A percentile compares a stretch with the other conserved stretches of the same genome.
These are phyloP conservation scores for Lasioglossum lativentre DNA, from an alignment of 2,888 invertebrate species.

Conservation along the genomic window DNA sequence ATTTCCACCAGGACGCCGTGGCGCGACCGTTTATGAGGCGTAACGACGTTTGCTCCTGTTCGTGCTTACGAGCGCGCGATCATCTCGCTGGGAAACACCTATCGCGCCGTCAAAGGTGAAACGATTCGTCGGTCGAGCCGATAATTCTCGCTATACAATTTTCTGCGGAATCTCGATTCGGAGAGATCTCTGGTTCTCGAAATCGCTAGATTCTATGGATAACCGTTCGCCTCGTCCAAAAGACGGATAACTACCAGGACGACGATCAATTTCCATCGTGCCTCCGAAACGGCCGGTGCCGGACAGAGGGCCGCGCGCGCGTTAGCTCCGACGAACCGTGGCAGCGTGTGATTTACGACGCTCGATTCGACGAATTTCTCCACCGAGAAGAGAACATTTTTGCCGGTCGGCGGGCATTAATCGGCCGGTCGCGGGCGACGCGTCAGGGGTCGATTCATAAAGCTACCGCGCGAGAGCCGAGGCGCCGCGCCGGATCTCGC, in stretches of 20 bases:
- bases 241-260: background rate
- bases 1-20: background rate
- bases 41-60: background rate
- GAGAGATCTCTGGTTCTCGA: background rate
- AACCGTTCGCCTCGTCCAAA: background rate
- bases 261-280: conserved; percentile 28
- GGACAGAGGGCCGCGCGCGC: background rate
- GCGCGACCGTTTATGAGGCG: conserved; percentile 16
- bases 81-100: background rate
- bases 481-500: conserved; percentile 25
- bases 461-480: conserved; percentile 5
- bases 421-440: conserved; percentile 29
- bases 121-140: background rate
- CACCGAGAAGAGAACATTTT: background rate
- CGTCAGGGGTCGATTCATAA: conserved; percentile 29
- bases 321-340: conserved; percentile 6
- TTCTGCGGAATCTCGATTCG: background rate
- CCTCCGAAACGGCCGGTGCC: conserved; percentile 11
- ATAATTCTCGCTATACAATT: background rate
- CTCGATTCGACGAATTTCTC: conserved; percentile 22
- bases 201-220: too few relatives aligned
- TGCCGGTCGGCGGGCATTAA: conserved; percentile 30
- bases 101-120: background rate
- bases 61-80: background rate
- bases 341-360: conserved; percentile 39